Evolutionary conservation across 2,113 vertebrate genomes (phyloP).

Genomic region (Pandion haliaetus): DNA sequence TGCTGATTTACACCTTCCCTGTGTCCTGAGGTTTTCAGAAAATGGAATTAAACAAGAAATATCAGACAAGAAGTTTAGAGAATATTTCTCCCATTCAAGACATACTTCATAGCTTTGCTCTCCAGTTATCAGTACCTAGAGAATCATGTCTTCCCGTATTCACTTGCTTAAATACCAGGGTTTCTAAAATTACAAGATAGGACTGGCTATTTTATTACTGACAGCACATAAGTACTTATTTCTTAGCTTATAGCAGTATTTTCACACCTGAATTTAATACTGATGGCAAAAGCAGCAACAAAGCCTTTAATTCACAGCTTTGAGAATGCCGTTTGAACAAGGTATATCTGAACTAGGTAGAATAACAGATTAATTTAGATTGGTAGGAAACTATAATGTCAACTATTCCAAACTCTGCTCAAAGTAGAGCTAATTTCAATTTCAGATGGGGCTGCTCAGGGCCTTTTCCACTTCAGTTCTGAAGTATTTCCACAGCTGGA

Average conservation of each 20-base stretch:
- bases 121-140: neutral
- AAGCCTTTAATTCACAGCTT: neutral
- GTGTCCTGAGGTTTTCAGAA: neutral
- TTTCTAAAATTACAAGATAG: neutral
- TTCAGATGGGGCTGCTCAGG: neutral
- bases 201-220: neutral
- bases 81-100: neutral
- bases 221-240: neutral
- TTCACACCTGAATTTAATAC: neutral
- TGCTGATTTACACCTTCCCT: neutral
- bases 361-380: neutral
- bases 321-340: accelerated
- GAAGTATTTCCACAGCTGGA: neutral
- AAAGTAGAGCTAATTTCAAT: neutral
- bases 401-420: neutral
- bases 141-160: neutral
- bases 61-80: neutral
- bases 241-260: neutral
- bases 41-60: neutral
- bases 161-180: neutral
- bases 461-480: neutral
- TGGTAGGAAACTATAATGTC: neutral
- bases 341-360: neutral
- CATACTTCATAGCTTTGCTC: neutral
- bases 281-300: neutral